These are phyloP conservation scores for Plagiodera versicolora DNA, from an alignment of 2,888 invertebrate species.

Conservation along the genomic window DNA sequence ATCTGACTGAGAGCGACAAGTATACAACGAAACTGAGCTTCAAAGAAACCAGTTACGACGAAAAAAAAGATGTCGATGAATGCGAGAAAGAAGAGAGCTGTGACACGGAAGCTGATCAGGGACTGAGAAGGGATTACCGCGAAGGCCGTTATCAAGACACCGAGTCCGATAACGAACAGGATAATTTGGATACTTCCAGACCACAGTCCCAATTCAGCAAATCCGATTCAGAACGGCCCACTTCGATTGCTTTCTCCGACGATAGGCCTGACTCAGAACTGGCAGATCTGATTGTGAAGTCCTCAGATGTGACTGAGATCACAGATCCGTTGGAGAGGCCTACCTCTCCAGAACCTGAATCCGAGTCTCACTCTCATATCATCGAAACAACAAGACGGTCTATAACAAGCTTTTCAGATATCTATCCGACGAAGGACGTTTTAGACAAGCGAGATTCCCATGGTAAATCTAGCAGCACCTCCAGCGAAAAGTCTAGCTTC, in stretches of 20 bases:
- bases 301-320: constrained; percentile 49
- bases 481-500: constrained; percentile 55
- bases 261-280: constrained; percentile 54
- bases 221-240: constrained; percentile 50
- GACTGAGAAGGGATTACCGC: constrained; percentile 50
- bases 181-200: constrained; percentile 35
- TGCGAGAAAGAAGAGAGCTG: constrained; percentile 51
- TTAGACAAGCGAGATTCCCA: constrained; percentile 50
- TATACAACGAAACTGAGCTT: constrained; percentile 48
- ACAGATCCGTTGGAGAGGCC: constrained; percentile 59
- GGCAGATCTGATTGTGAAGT: constrained; percentile 47
- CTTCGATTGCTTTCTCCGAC: constrained; percentile 50
- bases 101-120: constrained; percentile 56
- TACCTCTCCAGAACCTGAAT: constrained; percentile 58
- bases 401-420: constrained; percentile 50
- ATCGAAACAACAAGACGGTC: constrained; percentile 40
- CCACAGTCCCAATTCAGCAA: constrained; percentile 48
- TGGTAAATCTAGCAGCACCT: constrained; percentile 50
- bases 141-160: constrained; percentile 49
- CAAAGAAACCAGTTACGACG: constrained; percentile 55
- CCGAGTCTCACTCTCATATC: no score
- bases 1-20: constrained; percentile 52
- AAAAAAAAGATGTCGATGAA: constrained; percentile 56
- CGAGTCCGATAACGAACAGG: constrained; percentile 42
- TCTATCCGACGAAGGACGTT: constrained; percentile 44